These are phyloP conservation scores for Penaeus indicus DNA, from an alignment of 1,140 invertebrate species.

Conservation along the genomic window DNA sequence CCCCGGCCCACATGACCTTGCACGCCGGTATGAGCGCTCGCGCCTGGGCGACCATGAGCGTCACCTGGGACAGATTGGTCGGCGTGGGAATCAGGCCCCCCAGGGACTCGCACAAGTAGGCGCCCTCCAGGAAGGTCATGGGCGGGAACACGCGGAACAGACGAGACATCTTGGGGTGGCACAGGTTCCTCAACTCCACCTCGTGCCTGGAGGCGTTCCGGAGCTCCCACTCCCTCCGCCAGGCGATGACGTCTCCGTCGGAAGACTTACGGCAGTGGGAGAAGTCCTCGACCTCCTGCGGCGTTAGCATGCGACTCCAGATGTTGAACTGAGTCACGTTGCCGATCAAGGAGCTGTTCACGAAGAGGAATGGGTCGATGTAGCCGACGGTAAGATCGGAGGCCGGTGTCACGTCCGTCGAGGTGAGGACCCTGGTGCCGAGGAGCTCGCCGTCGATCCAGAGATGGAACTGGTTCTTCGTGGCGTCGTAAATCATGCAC, in stretches of 20 bases:
- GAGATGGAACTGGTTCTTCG: background rate
- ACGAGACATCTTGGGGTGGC: background rate
- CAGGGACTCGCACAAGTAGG: constrained; percentile 49
- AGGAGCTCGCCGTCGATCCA: constrained; percentile 40
- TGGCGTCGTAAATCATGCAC: constrained; percentile 11
- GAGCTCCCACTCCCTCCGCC: constrained; percentile 35
- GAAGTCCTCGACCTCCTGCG: constrained; percentile 32
- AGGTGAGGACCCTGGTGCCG: constrained; percentile 4
- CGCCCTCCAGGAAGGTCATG: constrained; percentile 37
- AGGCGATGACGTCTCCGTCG: constrained; percentile 46
- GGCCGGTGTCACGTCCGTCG: background rate
- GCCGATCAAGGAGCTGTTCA: constrained; percentile 46
- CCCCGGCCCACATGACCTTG: constrained; percentile 36
- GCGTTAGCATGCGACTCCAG: constrained; percentile 40
- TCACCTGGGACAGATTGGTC: background rate
- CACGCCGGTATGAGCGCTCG: background rate
- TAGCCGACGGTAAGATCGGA: constrained; percentile 39
- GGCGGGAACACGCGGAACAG: constrained; percentile 31
- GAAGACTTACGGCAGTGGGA: constrained; percentile 22
- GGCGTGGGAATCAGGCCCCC: constrained; percentile 47
- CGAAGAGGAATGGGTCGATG: constrained; percentile 1
- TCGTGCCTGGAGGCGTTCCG: constrained; percentile 22
- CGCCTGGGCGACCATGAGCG: background rate
- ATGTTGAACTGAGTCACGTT: constrained; percentile 62
- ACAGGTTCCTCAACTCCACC: constrained; percentile 31